These are phyloP conservation scores for Tillus elongatus DNA, from an alignment of 2,888 invertebrate genomes.

Conservation along the genomic window DNA sequence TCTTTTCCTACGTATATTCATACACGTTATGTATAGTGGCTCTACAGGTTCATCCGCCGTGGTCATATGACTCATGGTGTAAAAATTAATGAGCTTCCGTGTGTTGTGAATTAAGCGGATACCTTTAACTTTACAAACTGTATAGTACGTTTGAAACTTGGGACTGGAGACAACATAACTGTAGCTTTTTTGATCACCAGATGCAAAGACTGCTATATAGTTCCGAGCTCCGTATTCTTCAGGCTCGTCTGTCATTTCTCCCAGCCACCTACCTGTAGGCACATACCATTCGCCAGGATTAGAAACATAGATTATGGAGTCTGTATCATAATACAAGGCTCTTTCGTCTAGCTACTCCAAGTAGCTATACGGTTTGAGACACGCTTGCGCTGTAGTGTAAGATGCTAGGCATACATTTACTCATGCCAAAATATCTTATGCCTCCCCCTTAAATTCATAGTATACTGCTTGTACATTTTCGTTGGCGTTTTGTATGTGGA, in stretches of 20 bases:
- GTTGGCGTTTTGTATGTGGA: conserved; percentile 15
- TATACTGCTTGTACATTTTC: conserved; percentile 9
- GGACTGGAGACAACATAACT: no score
- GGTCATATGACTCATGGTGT: no score
- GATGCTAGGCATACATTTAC: conserved; percentile 31
- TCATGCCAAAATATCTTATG: conserved; percentile 12
- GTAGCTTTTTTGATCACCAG: no score
- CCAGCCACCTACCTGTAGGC: conserved; percentile 29
- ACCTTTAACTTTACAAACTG: no score
- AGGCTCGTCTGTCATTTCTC: conserved; percentile 35
- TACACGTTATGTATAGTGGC: no score
- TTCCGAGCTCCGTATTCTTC: conserved; percentile 23
- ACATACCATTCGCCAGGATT: conserved; percentile 27
- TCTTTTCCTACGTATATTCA: no score
- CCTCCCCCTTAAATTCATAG: conserved; percentile 17
- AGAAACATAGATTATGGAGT: conserved; percentile 30
- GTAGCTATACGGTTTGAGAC: conserved; percentile 30
- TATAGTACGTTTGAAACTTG: no score
- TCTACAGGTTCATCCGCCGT: no score
- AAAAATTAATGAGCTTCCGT: no score
- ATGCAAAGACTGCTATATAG: no score
- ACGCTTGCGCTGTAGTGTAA: conserved; percentile 25
- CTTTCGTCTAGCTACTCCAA: conserved; percentile 26
- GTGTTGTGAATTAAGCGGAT: no score
- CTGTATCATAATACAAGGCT: conserved; percentile 35